These are phyloP conservation scores for Vultur gryphus DNA, from an alignment of 2,797 vertebrate species.

Conservation along the genomic window DNA sequence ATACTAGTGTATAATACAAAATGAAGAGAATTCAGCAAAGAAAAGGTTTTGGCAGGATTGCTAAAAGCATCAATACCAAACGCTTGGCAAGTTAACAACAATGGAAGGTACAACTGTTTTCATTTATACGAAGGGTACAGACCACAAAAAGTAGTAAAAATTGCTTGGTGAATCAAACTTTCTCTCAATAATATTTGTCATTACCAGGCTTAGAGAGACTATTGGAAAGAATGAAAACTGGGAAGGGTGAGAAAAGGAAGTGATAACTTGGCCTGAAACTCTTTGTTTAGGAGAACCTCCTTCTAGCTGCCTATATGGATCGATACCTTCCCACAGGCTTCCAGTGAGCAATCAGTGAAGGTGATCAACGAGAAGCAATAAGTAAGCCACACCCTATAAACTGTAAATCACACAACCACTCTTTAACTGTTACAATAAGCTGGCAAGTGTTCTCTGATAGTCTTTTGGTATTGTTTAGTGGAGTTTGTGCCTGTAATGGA, in stretches of 20 bases:
- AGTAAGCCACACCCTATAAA: neutral
- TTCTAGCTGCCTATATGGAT: neutral
- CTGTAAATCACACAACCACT: neutral
- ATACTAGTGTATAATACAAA: neutral
- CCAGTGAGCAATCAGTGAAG: accelerated
- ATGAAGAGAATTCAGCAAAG: neutral
- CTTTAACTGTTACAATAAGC: neutral
- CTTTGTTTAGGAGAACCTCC: neutral
- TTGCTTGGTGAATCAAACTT: neutral
- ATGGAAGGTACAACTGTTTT: neutral
- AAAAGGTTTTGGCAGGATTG: neutral
- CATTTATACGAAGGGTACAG: neutral
- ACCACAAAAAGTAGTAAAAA: neutral
- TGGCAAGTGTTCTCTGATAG: neutral
- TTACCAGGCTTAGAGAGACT: neutral
- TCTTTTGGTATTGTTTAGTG: neutral
- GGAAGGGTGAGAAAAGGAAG: neutral
- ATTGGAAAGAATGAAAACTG: neutral
- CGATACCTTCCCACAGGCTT: neutral
- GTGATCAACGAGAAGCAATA: neutral
- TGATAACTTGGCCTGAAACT: neutral
- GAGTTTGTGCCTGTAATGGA: neutral
- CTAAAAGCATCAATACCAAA: neutral
- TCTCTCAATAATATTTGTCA: neutral
- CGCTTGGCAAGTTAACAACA: neutral